phyloP scores from a whole-genome alignment of 2,797 vertebrate species.

The Takifugu rubripes region DNA sequence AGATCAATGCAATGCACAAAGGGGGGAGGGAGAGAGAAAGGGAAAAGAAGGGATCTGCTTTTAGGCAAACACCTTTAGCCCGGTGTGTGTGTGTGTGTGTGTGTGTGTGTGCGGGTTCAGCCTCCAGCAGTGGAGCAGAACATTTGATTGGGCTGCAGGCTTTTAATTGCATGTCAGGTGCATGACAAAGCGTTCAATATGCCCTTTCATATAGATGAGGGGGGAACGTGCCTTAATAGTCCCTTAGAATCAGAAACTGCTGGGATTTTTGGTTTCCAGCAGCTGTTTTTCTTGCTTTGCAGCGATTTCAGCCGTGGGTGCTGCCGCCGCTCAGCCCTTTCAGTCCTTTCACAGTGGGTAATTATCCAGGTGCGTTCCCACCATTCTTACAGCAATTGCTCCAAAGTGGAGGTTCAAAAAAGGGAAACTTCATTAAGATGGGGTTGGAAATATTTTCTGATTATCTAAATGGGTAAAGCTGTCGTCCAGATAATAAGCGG shows the following conservation, averaged over 20 bases:
- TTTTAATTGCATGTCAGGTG: slow-evolving; percentile 5
- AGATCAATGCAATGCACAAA: slow-evolving; percentile 50
- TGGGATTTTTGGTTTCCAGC: neutral
- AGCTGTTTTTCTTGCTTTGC: neutral
- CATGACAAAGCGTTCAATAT: slow-evolving; percentile 17
- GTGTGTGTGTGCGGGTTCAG: slow-evolving; percentile 15
- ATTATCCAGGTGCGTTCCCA: slow-evolving; percentile 27
- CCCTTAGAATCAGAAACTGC: no score
- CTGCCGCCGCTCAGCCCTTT: slow-evolving; percentile 10
- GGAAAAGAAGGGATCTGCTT: slow-evolving; percentile 37
- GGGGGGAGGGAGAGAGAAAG: slow-evolving; percentile 19
- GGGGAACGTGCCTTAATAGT: neutral
- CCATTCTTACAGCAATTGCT: slow-evolving; percentile 14
- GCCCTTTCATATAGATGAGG: slow-evolving; percentile 5
- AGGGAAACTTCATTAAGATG: neutral
- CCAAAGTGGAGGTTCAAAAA: neutral
- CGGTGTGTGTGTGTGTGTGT: slow-evolving; percentile 12
- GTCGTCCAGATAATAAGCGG: no score
- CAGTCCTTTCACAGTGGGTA: slow-evolving; percentile 11
- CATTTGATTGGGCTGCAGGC: slow-evolving; percentile 25
- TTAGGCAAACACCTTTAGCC: slow-evolving; percentile 17
- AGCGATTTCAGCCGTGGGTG: slow-evolving; percentile 31
- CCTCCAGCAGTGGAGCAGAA: slow-evolving; percentile 26
- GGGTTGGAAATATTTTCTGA: no score
- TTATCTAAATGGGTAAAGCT: no score